Base-by-base conservation (phyloP, 2,797 vertebrate genomes). In the Acanthiza pusilla region DNA sequence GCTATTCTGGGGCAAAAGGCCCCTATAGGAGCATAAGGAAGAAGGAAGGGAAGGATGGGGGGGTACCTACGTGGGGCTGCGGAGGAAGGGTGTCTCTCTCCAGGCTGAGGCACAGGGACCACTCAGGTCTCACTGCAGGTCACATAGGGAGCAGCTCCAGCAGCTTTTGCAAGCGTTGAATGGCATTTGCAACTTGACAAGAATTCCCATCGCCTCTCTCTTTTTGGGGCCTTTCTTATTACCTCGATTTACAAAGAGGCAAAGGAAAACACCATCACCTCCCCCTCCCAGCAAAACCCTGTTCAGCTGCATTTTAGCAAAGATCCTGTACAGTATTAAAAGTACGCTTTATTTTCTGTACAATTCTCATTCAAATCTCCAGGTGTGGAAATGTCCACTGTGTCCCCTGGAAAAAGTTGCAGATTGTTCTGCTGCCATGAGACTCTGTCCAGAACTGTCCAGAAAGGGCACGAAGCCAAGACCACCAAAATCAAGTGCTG, bases 341-440 rank as follows among this genome's bases (percentile, higher is more conserved):
- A 96, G 95, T 94, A 91, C 60, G 23, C 54, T 95, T 95, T 94
- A 85, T 95, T 94, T 93, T 94, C 70, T 89, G 58, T 71, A 76
- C 55, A 90, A 75, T 83, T 93, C 65, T 79, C 65, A 67, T 79
- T 18, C 57, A 58, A 60, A 58, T 85, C n/a, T 74, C 75, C 85
- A 42, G 45, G 68, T 10, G 1, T 25, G 66, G 57, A 53, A 85
- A 74, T 9, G 45, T 92, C 81, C 67, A 27, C 22, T 7, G 22
- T 26, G 55, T 70, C 73, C 72, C 72, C 2, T n/a, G 4, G 55
- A 80, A 81, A 91, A 88, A 92, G 32, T 1, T 57, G 91, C 85
- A 82, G 76, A 63, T 57, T 25, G 13, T 58, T 90, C 73, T 9
- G 16, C 42, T 75, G 83, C 76, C 7, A 2, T 13, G n/a, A 87